Evolutionary conservation across 1,140 invertebrate species (phyloP).

Genomic region (Micrasema minimum): DNA sequence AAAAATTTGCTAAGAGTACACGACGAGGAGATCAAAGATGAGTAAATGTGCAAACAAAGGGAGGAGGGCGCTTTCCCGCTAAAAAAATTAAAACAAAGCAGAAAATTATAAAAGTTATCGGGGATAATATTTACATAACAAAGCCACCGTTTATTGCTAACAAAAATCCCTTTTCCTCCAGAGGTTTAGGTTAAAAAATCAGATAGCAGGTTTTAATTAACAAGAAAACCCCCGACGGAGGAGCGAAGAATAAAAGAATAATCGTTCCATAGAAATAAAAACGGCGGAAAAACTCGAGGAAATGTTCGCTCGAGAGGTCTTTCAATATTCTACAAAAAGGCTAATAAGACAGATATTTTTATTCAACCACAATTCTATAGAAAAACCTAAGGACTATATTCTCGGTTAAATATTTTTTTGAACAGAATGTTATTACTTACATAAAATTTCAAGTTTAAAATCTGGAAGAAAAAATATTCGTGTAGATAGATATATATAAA

Average conservation of each 20-base stretch:
- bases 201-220: constrained; percentile 50
- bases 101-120: constrained; percentile 51
- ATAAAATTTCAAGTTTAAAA: no score
- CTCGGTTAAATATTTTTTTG: constrained; percentile 8
- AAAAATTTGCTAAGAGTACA: constrained; percentile 5
- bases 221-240: constrained; percentile 34
- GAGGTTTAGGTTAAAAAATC: constrained; percentile 35
- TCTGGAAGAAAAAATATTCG: no score
- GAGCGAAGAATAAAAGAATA: constrained; percentile 41
- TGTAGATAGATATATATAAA: no score
- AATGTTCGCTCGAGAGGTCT: constrained; percentile 32
- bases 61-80: constrained; percentile 29
- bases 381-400: neutral
- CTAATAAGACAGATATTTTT: constrained; percentile 33
- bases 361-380: constrained; percentile 4
- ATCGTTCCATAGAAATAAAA: constrained; percentile 35
- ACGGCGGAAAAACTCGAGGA: constrained; percentile 35
- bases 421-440: no score
- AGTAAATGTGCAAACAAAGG: constrained; percentile 36
- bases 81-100: constrained; percentile 51
- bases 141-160: constrained; percentile 52
- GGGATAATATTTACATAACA: constrained; percentile 53
- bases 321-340: constrained; percentile 33
- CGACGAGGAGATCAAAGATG: constrained; percentile 18
- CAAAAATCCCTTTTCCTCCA: constrained; percentile 43